Conservation (phyloP, 2,888 invertebrate species). For the Kryphioiulus occultus region DNA sequence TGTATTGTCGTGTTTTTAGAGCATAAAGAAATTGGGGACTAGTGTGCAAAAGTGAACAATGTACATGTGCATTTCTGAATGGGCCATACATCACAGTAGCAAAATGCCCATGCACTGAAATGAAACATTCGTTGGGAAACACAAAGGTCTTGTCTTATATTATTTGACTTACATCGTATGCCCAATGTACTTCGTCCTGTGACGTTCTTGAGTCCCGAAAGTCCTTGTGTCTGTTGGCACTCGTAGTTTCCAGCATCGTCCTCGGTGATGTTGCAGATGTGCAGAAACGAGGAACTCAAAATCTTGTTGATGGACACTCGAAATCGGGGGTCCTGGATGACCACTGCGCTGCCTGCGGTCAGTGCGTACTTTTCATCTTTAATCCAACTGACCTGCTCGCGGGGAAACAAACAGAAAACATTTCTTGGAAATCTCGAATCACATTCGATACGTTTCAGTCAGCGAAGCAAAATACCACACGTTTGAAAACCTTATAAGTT, state of each 20-base stretch:
- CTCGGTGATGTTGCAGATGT: conserved; percentile 15
- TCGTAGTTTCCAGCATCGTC: conserved; percentile 22
- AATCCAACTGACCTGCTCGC: not conserved
- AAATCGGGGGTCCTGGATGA: not conserved
- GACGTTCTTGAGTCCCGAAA: not conserved
- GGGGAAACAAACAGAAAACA: not conserved
- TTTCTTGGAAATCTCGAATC: not conserved
- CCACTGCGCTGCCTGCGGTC: not conserved
- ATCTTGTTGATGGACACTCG: not conserved
- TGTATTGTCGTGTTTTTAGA: too few species aligned
- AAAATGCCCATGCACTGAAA: too few species aligned
- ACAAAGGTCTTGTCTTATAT: too few species aligned
- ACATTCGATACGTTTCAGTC: too few species aligned
- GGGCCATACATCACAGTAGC: too few species aligned
- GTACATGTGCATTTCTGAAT: too few species aligned
- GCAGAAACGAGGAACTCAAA: not conserved
- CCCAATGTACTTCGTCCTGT: not conserved
- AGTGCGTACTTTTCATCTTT: not conserved
- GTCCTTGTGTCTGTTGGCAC: conserved; percentile 25
- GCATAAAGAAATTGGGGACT: not conserved
- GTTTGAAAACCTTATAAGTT: too few species aligned
- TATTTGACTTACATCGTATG: not conserved
- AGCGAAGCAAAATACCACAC: too few species aligned
- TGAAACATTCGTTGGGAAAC: too few species aligned
- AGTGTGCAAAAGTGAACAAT: too few species aligned